Percentiles rank a stretch among this genome's conserved stretches.
Evolutionary conservation across 2,888 invertebrate species (phyloP).

Genomic region (Apamea sordens): DNA sequence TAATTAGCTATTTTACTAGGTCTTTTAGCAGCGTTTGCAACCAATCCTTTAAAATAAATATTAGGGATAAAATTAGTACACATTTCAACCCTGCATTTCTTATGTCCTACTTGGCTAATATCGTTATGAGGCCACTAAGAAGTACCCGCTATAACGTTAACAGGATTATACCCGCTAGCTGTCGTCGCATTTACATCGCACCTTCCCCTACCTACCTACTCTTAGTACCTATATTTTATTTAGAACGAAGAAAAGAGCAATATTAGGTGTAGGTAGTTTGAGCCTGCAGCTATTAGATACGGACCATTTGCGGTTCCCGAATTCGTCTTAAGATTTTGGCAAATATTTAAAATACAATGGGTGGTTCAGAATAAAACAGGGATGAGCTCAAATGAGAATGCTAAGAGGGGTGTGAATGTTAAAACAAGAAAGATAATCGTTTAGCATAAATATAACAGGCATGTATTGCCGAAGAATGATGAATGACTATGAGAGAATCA

Average conservation of each 20-base stretch:
- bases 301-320: neutral
- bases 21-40: neutral
- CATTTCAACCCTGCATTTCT: constrained; percentile 73
- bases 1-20: neutral
- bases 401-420: neutral
- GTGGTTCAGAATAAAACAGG: neutral
- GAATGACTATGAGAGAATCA: neutral
- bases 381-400: neutral
- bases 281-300: neutral
- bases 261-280: neutral
- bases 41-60: neutral
- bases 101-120: constrained; percentile 80
- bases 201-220: constrained; percentile 4
- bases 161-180: constrained; percentile 77
- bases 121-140: constrained; percentile 82
- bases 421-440: neutral
- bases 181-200: constrained; percentile 54
- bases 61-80: neutral
- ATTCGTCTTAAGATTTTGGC: no score
- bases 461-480: neutral
- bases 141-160: constrained; percentile 78
- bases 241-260: neutral
- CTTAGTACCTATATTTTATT: constrained; percentile 5
- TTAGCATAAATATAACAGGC: neutral
- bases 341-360: constrained; percentile 1